Base-by-base conservation (phyloP, 2,113 vertebrate species). In the Formicarius rufipectus region DNA sequence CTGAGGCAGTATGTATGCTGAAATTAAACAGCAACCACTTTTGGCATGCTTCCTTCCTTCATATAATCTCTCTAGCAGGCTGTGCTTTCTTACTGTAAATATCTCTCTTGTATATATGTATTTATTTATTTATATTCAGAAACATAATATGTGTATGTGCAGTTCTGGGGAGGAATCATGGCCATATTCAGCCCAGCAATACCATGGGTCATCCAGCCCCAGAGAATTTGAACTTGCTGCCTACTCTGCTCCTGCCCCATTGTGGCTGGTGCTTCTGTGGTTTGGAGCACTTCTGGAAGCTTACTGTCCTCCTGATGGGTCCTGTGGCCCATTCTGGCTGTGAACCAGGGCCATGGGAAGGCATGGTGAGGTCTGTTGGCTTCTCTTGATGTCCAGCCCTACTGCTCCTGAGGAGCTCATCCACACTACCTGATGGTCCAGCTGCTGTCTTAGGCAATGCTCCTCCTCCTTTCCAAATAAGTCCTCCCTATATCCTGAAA, bases 1-100 rank as follows among this genome's bases (percentile, higher is more conserved):
- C 96, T 95, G 85, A 96, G 92, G 92, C 93, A 88, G 90, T 93
- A 56, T 72, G 79, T 92, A 84, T 63, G 88, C 92, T 92, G 96
- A 96, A 96, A 95, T 95, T 81, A 95, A 97, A 94, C 90, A 95
- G 85, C 88, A 96, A 78, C 85, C 79, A 92, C 52, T 90, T 93
- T 81, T 96, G 90, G 93, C 90, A 86, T 90, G 50, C 60, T 95
- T 94, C 64, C 79, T 90, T 69, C 78, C n/a, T 82, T 96, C 90
- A 35, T 64, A 90, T 88, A 94, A 95, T 96, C 88, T 91, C 56
- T 84, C 64, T 74, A 68, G 92, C 84, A 83, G 91, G 50, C 69
- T 67, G 45, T 90, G 62, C 28, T 95, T 94, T 74, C 79, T 81
- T 90, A 63, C 37, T 84, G 52, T 90, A 81, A 80, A 86, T 81